Base-by-base conservation (phyloP, 1,140 invertebrate species). In the Tribolium castaneum region DNA sequence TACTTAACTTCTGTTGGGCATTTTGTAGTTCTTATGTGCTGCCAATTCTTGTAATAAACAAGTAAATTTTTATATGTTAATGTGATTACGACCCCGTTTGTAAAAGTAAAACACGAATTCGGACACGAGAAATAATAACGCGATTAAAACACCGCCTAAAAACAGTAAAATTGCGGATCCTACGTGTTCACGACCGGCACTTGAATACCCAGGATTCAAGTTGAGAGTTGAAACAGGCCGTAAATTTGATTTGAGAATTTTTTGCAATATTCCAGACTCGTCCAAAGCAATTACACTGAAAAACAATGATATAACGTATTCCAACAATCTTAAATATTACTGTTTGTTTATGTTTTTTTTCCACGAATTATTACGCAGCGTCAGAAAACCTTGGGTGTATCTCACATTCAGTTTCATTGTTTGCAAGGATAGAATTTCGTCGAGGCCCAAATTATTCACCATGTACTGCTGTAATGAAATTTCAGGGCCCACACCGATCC, bases 141-240 rank as follows among this genome's bases (percentile, higher is more conserved):
- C 6, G 19, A 75, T 52, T 7, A 76, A 30, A 35, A 80, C 66
- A 2, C 82, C 83, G n/a, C 34, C 76, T 12, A 80, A 51, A 35
- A 83, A 78, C 2, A 84, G 30, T 2, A 80, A 54, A 39, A 82
- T 77, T 35, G 82, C 82, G 1, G 83, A 84, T 30, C 75, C 70
- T 10, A 84, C 82, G 73, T 84, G 81, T 78, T 82, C 81, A 35
- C 79, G 45, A 6, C 77, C 77, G 7, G 83, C 82, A 75, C 79
- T 84, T 1, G 81, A 83, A 73, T 83, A 84, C 10, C 77, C 71
- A 7, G 79, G 66, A 35, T 72, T 49, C 14, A 7, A 70, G 12
- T 70, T 70, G 9, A 10, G 39, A 1, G 34, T 71, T 10, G n/a
- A 49, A 34, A 52, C 35, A n/a, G 59, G 70, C 6, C 50, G 54